Evolutionary conservation across 1,140 invertebrate species (phyloP), one percentile per base, ranked within the genome.

Genomic region (Magallana ariakensis): DNA sequence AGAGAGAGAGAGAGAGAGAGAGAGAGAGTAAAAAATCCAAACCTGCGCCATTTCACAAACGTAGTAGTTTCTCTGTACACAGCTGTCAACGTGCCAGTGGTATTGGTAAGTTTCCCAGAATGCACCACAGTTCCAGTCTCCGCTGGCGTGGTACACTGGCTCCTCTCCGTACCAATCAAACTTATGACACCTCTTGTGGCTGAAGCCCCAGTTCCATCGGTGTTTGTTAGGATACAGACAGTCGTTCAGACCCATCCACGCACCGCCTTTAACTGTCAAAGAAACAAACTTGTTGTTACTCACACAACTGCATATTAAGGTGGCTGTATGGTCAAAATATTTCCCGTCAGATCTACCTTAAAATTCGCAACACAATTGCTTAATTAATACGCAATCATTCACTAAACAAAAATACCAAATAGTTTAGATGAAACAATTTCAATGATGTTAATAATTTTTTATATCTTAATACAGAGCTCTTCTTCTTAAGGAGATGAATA

Each of bases 161-260:
- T 83, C 57, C 26, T 60, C 9, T 33, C 57, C 57, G 22, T 56
- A 83, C 82, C 82, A 83, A 33, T 83, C 82, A 19, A 57, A 83
- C 9, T 60, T 56, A 9, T 60, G 53, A 13, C 82, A 83, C 33
- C 55, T n/a, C 55, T 83, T 83, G 16, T 83, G 57, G 19, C 82
- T 57, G 19, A 33, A 57, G 8, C 57, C 82, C 82, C 82, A 83
- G 57, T 13, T 58, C 80, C 80, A 82, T 82, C 53, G 46, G 82
- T 58, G 57, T 83, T 33, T 83, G 22, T 83, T 83, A 8, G 54
- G 55, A 33, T 58, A 83, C 55, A 83, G 56, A 13, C 54, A 58
- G 16, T 83, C 82, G 26, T 83, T 83, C 57, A 83, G 56, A 58
- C 82, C 82, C 16, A 83, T 58, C 82, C 82, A 83, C 3, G 26